Base-by-base conservation (phyloP, 2,888 invertebrate species). In the Hydrotaea cyrtoneurina region DNA sequence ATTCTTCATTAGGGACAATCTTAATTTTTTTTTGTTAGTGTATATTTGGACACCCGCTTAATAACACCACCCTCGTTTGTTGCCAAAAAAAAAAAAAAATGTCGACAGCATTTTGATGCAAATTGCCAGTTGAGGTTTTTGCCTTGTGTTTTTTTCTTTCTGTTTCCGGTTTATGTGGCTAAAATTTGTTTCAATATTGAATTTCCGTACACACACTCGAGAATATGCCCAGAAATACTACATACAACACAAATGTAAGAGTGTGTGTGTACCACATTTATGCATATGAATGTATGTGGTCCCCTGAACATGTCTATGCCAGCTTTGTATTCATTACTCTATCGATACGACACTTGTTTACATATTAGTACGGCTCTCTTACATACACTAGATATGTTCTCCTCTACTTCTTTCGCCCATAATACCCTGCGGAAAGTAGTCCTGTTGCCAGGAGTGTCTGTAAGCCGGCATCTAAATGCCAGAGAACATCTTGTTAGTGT, bases 401-500 rank as follows among this genome's bases (percentile, higher is more conserved):
- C 50, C n/a, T 26, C 26, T 26, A 31, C 31, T 4, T n/a, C n/a
- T n/a, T n/a, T n/a, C n/a, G 4, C 23, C 59, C 31, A 31, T 11
- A 5, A 36, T n/a, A 3, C 36, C 1, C 17, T 64, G 11, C 36
- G 31, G 7, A 31, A 31, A 7, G 36, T 64, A 36, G n/a, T 36
- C 31, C 31, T 31, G 31, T 7, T 7, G 7, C 7, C 13, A 66
- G 36, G 19, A 57, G 57, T 0, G 2, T 23, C 19, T 59, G 23
- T 23, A 1, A 7, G 5, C 31, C 31, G 66, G 43, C 36, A 17
- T 64, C 39, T 7, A 66, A 7, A 43, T n/a, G 43, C 3, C 13
- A 3, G 66, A 26, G n/a, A 74, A 76, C 21, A 80, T 71, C 59
- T 39, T 80, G 73, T 78, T 74, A 59, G 74, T 39, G 39, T 78